These are phyloP conservation scores for Dioctria rufipes DNA, from an alignment of 2,888 invertebrate species.

Conservation along the genomic window DNA sequence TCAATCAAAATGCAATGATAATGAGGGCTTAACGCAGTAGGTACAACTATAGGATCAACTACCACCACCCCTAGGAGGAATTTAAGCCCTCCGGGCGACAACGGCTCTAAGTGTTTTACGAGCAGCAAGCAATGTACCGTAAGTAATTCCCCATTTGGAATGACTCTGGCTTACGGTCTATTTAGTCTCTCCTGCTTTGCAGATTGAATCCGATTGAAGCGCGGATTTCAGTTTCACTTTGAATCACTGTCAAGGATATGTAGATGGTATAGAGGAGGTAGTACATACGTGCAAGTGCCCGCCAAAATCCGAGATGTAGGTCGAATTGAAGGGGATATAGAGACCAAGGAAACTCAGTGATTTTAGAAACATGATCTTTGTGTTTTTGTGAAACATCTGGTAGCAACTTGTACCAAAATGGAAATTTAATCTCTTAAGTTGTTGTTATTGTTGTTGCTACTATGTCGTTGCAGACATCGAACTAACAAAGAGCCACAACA, in stretches of 20 bases:
- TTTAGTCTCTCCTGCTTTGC: constrained; percentile 52
- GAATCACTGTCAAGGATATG: constrained; percentile 1
- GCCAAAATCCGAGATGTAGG: constrained; percentile 47
- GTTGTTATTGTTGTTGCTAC: too few species aligned
- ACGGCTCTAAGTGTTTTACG: constrained; percentile 57
- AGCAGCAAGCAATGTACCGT: constrained; percentile 61
- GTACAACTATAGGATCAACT: neutral
- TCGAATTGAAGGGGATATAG: constrained; percentile 36
- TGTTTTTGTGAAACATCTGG: constrained; percentile 58
- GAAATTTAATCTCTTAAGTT: constrained; percentile 31
- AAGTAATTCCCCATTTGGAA: constrained; percentile 59
- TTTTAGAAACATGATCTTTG: constrained; percentile 57
- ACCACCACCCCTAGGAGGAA: constrained; percentile 51
- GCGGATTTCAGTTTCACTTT: constrained; percentile 30
- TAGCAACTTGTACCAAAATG: constrained; percentile 14
- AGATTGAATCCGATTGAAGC: constrained; percentile 57
- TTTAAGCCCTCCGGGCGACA: constrained; percentile 42
- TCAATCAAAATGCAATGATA: constrained; percentile 65
- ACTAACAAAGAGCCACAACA: too few species aligned
- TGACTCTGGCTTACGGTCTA: constrained; percentile 59
- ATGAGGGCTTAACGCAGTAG: constrained; percentile 61
- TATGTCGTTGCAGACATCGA: too few species aligned
- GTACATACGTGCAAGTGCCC: constrained; percentile 15
- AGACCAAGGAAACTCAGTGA: constrained; percentile 36
- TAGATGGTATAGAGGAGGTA: neutral